These are phyloP conservation scores for Deroptyus accipitrinus DNA, from an alignment of 2,113 vertebrate species.

Conservation along the genomic window DNA sequence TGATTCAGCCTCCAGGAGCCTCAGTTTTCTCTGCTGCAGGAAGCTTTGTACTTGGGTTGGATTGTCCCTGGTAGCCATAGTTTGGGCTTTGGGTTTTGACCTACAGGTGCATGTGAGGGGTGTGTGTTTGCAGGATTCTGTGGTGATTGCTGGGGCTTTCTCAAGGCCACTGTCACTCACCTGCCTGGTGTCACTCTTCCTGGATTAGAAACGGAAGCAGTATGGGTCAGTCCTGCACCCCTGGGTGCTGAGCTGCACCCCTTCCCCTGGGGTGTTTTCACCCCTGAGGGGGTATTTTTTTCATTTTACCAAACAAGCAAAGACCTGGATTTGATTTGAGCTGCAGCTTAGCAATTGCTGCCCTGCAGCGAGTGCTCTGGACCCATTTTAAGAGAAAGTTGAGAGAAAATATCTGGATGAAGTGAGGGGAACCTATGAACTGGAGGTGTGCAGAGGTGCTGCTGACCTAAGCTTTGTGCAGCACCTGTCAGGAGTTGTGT, in stretches of 20 bases:
- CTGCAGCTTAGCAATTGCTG: background rate
- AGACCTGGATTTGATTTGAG: background rate
- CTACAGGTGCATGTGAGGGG: fast-evolving
- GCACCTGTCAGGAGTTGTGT: background rate
- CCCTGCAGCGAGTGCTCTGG: background rate
- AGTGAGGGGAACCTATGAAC: too few relatives aligned
- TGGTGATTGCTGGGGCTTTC: background rate
- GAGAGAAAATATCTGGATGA: background rate
- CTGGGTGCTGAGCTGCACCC: background rate
- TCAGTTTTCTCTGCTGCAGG: background rate
- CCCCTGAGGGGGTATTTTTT: background rate
- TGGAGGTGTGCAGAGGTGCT: background rate
- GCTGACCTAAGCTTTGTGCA: background rate
- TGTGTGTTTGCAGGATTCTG: background rate
- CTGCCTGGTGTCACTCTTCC: background rate
- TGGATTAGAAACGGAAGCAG: background rate
- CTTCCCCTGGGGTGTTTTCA: fast-evolving
- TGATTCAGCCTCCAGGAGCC: background rate
- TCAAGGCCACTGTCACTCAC: background rate
- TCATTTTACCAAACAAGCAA: background rate
- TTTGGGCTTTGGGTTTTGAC: background rate
- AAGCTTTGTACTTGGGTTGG: background rate
- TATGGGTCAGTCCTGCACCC: background rate
- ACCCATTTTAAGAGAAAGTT: background rate
- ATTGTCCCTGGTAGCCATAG: background rate